phyloP scores from a whole-genome alignment of 30 jellyfish, hydroid and myxozoan genomes.

The Rhopilema esculentum region DNA sequence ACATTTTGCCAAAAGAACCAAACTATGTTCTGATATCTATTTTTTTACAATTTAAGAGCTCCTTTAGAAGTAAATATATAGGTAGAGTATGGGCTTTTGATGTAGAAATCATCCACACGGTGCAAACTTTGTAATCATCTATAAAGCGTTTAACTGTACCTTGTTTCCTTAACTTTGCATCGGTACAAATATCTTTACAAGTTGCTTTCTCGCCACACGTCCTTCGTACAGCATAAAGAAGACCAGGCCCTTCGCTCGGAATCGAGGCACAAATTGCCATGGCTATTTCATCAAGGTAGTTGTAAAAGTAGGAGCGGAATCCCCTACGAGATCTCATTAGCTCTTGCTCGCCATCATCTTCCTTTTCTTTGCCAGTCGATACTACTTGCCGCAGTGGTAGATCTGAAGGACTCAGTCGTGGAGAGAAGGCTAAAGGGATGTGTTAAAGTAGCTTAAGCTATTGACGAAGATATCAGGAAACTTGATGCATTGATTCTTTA shows the following conservation, averaged over 20 bases:
- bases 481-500: not conserved
- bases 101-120: no score
- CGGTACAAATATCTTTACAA: slow-evolving; percentile 96
- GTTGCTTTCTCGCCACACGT: slow-evolving; percentile 99
- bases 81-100: no score
- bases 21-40: no score
- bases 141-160: slow-evolving; percentile 80
- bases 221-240: slow-evolving; percentile 96
- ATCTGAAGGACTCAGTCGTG: slow-evolving; percentile 59
- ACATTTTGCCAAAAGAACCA: no score
- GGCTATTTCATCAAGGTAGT: slow-evolving; percentile 97
- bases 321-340: slow-evolving; percentile 91
- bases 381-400: slow-evolving; percentile 71
- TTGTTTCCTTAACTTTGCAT: slow-evolving; percentile 90
- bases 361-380: slow-evolving; percentile 9
- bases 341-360: slow-evolving; percentile 27
- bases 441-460: not conserved
- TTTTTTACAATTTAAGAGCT: no score
- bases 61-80: no score
- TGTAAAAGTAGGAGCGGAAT: slow-evolving; percentile 94
- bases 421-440: slow-evolving; percentile 24
- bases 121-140: no score
- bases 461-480: not conserved
- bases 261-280: slow-evolving; percentile 99
- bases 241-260: slow-evolving; percentile 99